Percentiles rank a stretch among this genome's conserved stretches.
Conservation (phyloP, 2,797 vertebrate genomes). For the Dermochelys coriacea region DNA sequence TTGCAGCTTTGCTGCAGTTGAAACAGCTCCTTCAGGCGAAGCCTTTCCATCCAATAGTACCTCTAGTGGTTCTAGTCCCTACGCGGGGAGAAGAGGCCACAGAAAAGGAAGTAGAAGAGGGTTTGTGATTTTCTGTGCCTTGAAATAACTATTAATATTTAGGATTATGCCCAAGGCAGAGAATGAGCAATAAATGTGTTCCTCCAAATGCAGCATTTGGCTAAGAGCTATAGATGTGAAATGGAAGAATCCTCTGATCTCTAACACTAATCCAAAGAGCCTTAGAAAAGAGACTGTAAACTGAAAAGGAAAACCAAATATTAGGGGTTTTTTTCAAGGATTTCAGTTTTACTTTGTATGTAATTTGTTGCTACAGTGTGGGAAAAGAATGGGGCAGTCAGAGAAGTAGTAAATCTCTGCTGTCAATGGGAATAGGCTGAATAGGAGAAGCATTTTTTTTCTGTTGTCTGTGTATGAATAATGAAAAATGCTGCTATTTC, state of each 20-base stretch:
- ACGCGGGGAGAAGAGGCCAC: constrained; percentile 27
- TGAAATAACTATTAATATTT: background rate
- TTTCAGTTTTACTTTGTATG: background rate
- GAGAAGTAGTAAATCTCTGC: background rate
- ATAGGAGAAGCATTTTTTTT: background rate
- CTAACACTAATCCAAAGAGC: background rate
- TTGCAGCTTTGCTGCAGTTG: constrained; percentile 91
- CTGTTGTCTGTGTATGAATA: background rate
- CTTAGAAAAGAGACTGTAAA: background rate
- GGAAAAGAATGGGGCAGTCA: background rate
- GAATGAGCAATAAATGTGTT: background rate
- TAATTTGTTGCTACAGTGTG: background rate
- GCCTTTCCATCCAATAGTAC: constrained; percentile 87
- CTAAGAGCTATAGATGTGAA: background rate
- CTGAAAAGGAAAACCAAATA: background rate
- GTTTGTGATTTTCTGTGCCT: constrained; percentile 72
- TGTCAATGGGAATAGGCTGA: background rate
- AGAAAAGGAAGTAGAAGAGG: constrained; percentile 85
- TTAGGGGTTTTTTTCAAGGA: background rate
- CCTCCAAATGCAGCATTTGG: background rate
- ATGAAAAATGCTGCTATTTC: background rate
- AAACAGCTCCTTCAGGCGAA: constrained; percentile 92
- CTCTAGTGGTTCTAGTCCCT: constrained; percentile 88
- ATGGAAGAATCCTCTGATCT: background rate
- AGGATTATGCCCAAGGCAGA: background rate